Percentiles rank a stretch among this genome's conserved stretches.
These are phyloP conservation scores for Hirtodrosophila histrioides DNA, from an alignment of 2,888 invertebrate species.

Conservation along the genomic window DNA sequence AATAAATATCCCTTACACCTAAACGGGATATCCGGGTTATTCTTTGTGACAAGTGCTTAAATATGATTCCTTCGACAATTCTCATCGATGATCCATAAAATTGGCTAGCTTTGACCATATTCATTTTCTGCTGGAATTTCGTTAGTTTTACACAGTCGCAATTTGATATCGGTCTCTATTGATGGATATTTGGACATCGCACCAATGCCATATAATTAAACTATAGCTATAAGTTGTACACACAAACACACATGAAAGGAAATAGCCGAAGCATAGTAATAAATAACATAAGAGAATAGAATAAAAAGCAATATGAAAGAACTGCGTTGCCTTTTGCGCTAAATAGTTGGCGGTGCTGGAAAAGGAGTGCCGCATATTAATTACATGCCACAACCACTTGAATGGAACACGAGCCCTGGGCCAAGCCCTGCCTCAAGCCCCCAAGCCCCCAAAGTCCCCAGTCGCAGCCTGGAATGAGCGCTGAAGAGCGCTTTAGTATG, in stretches of 20 bases:
- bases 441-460: constrained; percentile 1
- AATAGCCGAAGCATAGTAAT: constrained; percentile 45
- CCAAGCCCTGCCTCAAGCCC: constrained; percentile 38
- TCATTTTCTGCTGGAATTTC: not conserved
- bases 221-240: constrained; percentile 9
- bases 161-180: constrained; percentile 30
- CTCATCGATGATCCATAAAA: too few species aligned
- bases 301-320: constrained; percentile 22
- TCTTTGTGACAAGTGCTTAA: too few species aligned
- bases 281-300: constrained; percentile 52
- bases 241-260: constrained; percentile 34
- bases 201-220: constrained; percentile 2
- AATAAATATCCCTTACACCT: too few species aligned
- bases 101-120: too few species aligned
- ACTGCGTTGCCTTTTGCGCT: constrained; percentile 58
- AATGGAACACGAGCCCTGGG: constrained; percentile 58
- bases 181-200: constrained; percentile 10
- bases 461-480: constrained; percentile 3
- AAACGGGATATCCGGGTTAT: too few species aligned
- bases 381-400: constrained; percentile 67
- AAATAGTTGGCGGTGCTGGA: constrained; percentile 59
- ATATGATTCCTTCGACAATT: too few species aligned
- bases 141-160: constrained; percentile 4
- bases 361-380: constrained; percentile 79
- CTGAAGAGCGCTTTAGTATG: constrained; percentile 62